Evolutionary conservation across 2,797 vertebrate species (phyloP), one percentile per base, ranked within the genome.

Genomic region (Enteromius argenteus): DNA sequence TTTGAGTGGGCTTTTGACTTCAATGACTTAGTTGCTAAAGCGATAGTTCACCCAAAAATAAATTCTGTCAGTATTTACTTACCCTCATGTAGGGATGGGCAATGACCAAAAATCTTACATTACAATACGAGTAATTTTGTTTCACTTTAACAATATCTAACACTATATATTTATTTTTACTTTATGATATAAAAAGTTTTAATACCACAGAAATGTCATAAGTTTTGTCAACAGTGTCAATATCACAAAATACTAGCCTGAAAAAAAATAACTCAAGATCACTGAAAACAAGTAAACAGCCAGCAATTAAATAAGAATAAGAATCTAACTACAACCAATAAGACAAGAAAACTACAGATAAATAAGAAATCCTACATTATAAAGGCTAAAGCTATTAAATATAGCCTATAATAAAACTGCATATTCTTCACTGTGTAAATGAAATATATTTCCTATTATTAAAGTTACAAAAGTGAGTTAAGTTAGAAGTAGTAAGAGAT

Each of bases 1-100:
- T 37, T 74, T 51, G 30, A 75, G 84, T 85, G 84, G 84, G 56
- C 44, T 64, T 73, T 67, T 83, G 64, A 84, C 49, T 58, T 35
- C 19, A 67, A 42, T 27, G 72, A 30, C 46, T 76, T 35, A 23
- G 49, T 56, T 6, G 3, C 53, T 37, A 75, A 37, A 75, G 32
- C 1, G 21, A 37, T 23, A 75, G 73, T 23, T 74, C 49, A 15
- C 49, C 72, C 30, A 8, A 15, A 56, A 56, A 75, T 17, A 46
- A 2, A 71, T 27, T 71, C 68, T 1, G n/a, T 44, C 19, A 37
- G 19, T n/a, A n/a, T 56, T 53, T 74, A 37, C 19, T 75, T 3
- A 56, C 19, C 2, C 1, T 35, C 2, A 74, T 14, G 49, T 64
- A 27, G 10, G 56, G n/a, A 23, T 60, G 23, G 56, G 56, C n/a